Evolutionary conservation across 2,113 vertebrate species (phyloP).

Genomic region (Ginglymostoma cirratum): DNA sequence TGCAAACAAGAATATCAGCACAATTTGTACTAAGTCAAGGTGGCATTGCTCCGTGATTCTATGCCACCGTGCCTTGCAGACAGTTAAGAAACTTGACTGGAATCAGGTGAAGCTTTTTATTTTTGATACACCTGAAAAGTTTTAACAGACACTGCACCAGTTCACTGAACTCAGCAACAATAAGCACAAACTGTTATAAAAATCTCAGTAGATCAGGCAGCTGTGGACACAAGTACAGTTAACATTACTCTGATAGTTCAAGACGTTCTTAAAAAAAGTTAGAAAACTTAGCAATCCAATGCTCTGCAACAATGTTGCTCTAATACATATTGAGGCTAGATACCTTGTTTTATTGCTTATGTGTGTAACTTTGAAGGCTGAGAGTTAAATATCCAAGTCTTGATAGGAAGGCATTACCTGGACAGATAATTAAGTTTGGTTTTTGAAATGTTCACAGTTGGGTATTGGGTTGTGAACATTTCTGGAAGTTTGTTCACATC

Average conservation of each 20-base stretch:
- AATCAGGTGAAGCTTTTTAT: not conserved
- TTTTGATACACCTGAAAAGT: not conserved
- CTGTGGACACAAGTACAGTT: no score
- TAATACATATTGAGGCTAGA: not conserved
- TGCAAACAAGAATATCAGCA: not conserved
- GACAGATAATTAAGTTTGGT: not conserved
- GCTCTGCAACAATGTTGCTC: not conserved
- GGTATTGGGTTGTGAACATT: not conserved
- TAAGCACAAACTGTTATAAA: no score
- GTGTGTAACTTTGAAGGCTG: not conserved
- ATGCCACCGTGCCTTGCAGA: not conserved
- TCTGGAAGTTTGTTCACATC: not conserved
- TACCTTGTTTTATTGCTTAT: not conserved
- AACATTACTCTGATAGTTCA: not conserved
- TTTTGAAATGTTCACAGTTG: not conserved
- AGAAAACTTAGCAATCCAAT: not conserved
- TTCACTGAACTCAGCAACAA: not conserved
- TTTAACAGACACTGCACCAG: not conserved
- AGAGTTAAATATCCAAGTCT: not conserved
- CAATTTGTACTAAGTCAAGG: not conserved
- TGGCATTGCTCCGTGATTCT: not conserved
- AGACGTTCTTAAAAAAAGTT: not conserved
- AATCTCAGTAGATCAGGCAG: no score
- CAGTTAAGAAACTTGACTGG: not conserved
- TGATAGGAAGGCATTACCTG: not conserved